Conservation (phyloP, 2,888 invertebrate species). For the Nasonia oneida region DNA sequence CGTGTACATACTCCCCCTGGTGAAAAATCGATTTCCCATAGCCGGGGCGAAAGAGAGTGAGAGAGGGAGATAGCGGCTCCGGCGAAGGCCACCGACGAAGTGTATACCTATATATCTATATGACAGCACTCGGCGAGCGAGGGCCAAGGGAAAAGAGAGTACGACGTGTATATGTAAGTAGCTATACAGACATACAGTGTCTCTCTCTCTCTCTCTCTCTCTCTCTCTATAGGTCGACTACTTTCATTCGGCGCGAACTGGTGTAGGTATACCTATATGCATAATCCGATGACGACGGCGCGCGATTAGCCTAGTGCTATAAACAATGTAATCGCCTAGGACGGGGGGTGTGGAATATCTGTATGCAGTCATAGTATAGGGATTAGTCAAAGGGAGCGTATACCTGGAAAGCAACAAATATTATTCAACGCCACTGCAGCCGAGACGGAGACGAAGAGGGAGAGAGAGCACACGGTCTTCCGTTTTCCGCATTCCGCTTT, state of each 20-base stretch:
- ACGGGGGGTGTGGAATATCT: background rate
- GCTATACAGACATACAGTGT: background rate
- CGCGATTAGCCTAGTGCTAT: background rate
- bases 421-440: background rate
- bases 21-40: conserved; percentile 76
- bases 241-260: background rate
- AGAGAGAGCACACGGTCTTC: background rate
- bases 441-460: background rate
- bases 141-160: background rate
- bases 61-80: background rate
- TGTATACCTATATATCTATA: background rate
- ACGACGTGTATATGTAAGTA: background rate
- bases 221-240: background rate
- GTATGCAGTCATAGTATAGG: background rate
- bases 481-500: conserved; percentile 47
- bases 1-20: conserved; percentile 45
- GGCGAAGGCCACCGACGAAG: background rate
- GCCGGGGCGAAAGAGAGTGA: conserved; percentile 68
- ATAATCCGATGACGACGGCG: background rate
- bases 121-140: no score
- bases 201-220: no score
- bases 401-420: background rate
- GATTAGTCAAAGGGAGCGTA: background rate
- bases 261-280: background rate
- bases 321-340: background rate